Conservation (phyloP, 35 echinoderm and acorn worm species). For the Amphiura filiformis region DNA sequence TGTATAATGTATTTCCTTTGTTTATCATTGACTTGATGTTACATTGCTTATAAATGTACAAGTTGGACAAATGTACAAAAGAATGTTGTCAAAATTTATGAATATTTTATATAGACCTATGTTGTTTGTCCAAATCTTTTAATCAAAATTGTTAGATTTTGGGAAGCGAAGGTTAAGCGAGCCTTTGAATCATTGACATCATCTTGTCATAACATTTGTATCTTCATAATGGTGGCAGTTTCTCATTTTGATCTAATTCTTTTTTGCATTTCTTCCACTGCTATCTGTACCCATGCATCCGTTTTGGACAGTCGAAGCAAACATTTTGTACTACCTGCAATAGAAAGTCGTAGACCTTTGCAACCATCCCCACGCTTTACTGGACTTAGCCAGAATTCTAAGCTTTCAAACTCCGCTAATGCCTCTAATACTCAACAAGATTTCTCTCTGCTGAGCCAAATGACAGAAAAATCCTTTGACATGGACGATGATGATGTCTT, state of each 20-base stretch:
- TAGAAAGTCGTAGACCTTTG: slow-evolving; percentile 2
- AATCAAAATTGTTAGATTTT: no score
- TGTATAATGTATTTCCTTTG: no score
- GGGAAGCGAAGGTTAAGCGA: no score
- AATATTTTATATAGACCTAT: no score
- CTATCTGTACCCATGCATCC: neutral
- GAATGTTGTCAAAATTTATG: neutral
- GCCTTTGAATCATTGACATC: no score
- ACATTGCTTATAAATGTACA: no score
- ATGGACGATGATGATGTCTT: slow-evolving; percentile 4
- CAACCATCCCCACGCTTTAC: neutral
- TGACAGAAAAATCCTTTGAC: neutral
- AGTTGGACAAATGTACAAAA: no score
- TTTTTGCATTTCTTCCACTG: neutral
- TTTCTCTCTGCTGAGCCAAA: neutral
- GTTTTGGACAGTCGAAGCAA: neutral
- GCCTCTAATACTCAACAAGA: neutral
- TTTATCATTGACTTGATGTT: no score
- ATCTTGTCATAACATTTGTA: neutral
- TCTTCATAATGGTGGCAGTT: neutral
- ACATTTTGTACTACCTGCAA: slow-evolving; percentile 14
- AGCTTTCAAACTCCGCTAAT: neutral
- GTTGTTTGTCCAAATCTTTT: no score
- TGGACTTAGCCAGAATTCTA: neutral
- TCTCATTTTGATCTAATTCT: neutral